Conservation (phyloP, 2,888 invertebrate species). For the Lasioglossum calceatum region DNA sequence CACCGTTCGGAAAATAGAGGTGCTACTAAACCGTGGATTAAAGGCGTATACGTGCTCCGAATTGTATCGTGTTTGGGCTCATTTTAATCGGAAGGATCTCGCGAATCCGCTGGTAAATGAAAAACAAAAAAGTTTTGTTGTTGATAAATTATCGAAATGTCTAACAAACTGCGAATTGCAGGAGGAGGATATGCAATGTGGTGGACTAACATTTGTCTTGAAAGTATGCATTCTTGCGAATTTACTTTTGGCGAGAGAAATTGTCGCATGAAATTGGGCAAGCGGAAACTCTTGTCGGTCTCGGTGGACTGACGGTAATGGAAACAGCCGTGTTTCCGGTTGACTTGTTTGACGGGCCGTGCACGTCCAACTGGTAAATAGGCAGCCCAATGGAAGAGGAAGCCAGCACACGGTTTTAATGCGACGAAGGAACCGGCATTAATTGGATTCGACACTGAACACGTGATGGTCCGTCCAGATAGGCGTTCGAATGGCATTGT, state of each 20-base stretch:
- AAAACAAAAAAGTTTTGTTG: neutral
- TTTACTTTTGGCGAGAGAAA: neutral
- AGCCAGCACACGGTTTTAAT: conserved; percentile 75
- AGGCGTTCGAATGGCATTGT: neutral
- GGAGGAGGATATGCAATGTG: neutral
- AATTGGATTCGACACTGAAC: conserved; percentile 72
- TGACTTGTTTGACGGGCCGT: conserved; percentile 29
- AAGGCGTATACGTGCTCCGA: neutral
- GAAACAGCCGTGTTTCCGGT: conserved; percentile 24
- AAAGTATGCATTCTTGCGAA: neutral
- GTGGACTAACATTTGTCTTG: neutral
- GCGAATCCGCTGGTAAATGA: neutral
- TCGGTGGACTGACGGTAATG: neutral
- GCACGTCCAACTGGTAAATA: conserved; percentile 54
- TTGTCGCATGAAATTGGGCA: neutral
- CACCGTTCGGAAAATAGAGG: neutral
- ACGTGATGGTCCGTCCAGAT: conserved; percentile 6
- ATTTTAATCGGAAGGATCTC: neutral
- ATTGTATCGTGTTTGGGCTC: neutral
- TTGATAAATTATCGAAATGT: neutral
- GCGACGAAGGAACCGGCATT: conserved; percentile 67
- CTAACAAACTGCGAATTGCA: neutral
- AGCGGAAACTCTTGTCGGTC: conserved; percentile 5
- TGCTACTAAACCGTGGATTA: neutral
- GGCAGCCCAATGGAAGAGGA: conserved; percentile 67